Percentiles rank a stretch among this genome's conserved stretches.
phyloP scores from a whole-genome alignment of 2,888 invertebrate species.

The Lordiphosa andalusiaca region DNA sequence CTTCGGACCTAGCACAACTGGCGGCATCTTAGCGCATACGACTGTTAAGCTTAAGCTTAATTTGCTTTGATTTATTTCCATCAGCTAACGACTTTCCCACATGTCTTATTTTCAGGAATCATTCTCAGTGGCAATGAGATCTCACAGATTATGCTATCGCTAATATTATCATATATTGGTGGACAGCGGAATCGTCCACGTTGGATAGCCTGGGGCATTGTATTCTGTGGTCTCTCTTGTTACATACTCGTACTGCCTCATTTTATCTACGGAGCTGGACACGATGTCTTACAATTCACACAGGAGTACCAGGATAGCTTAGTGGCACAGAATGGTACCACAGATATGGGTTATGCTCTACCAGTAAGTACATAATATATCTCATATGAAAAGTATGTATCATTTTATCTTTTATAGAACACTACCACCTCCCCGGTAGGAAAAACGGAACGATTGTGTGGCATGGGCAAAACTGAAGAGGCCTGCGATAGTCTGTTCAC shows the following conservation, averaged over 20 bases:
- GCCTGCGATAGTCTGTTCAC: slow-evolving; percentile 81
- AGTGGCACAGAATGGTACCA: slow-evolving; percentile 20
- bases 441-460: slow-evolving; percentile 69
- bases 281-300: slow-evolving; percentile 78
- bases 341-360: slow-evolving; percentile 42
- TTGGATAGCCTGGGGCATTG: slow-evolving; percentile 85
- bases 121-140: slow-evolving; percentile 86
- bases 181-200: slow-evolving; percentile 85
- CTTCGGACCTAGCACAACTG: no score
- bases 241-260: slow-evolving; percentile 84
- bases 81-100: background rate
- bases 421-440: slow-evolving; percentile 25
- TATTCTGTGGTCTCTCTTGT: slow-evolving; percentile 83
- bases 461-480: slow-evolving; percentile 65
- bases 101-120: slow-evolving; percentile 81
- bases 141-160: slow-evolving; percentile 84
- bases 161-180: slow-evolving; percentile 84
- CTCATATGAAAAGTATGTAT: background rate
- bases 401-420: slow-evolving; percentile 45
- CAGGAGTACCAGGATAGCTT: slow-evolving; percentile 76
- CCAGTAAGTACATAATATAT: slow-evolving; percentile 54
- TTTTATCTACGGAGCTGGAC: slow-evolving; percentile 84
- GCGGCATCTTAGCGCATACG: no score
- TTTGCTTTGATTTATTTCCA: no score
- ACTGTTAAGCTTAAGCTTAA: no score